A percentile compares a stretch with the other conserved stretches of the same genome.
Conservation (phyloP, 2,113 vertebrate genomes). For the Pelvicachromis taeniatus region DNA sequence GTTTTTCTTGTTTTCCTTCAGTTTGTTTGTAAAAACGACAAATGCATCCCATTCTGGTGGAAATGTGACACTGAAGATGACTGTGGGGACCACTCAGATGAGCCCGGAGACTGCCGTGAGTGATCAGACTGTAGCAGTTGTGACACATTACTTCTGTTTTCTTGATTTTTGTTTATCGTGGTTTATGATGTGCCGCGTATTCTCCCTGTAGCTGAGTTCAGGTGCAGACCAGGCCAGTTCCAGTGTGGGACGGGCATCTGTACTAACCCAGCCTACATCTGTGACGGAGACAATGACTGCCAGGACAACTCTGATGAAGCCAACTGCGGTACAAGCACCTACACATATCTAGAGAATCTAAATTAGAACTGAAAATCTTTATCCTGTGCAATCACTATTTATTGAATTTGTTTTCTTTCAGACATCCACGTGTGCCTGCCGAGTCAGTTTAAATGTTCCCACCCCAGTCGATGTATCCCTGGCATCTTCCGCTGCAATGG, state of each 20-base stretch:
- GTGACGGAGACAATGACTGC: conserved; percentile 97
- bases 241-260: conserved; percentile 97
- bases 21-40: conserved; percentile 99
- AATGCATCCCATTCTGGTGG: conserved; percentile 99
- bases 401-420: conserved; percentile 35
- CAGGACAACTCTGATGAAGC: conserved; percentile 96
- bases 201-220: conserved; percentile 82
- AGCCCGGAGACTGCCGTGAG: conserved; percentile 94
- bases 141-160: not conserved
- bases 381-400: not conserved
- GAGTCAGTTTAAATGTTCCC: conserved; percentile 94
- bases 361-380: not conserved
- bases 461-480: conserved; percentile 93
- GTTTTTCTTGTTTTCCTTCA: conserved; percentile 44
- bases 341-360: not conserved
- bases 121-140: conserved; percentile 4
- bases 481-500: conserved; percentile 97
- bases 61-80: conserved; percentile 98
- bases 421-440: conserved; percentile 96
- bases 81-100: conserved; percentile 93
- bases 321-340: conserved; percentile 83
- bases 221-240: conserved; percentile 90
- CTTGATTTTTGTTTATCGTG: not conserved
- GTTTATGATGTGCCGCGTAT: not conserved
- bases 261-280: conserved; percentile 98